phyloP scores from a whole-genome alignment of 2,797 vertebrate species.

The Betta splendens region DNA sequence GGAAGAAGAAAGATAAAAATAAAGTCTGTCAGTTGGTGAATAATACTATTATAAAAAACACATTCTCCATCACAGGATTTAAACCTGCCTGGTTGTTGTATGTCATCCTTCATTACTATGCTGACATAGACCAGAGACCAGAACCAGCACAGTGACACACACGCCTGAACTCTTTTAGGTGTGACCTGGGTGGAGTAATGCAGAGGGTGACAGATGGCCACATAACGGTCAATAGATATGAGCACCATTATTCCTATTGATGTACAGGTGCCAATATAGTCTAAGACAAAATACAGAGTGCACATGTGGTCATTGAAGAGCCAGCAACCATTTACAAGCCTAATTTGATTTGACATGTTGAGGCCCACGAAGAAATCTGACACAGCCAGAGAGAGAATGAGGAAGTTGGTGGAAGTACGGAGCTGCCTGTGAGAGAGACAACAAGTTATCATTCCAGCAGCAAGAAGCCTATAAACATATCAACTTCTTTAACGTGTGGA shows the following conservation, averaged over 20 bases:
- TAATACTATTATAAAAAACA: too few species aligned
- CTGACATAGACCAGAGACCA: constrained; percentile 31
- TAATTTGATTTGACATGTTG: neutral
- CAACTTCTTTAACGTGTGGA: too few species aligned
- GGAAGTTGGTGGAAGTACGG: too few species aligned
- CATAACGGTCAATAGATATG: constrained; percentile 53
- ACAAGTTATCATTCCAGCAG: too few species aligned
- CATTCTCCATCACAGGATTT: too few species aligned
- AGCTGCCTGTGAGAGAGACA: too few species aligned
- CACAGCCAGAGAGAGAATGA: too few species aligned
- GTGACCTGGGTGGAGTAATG: constrained; percentile 40
- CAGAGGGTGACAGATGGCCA: constrained; percentile 61
- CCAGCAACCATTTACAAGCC: constrained; percentile 51
- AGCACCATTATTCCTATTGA: constrained; percentile 55
- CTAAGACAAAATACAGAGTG: constrained; percentile 32
- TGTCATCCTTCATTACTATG: constrained; percentile 25
- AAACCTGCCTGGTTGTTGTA: constrained; percentile 37
- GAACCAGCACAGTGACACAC: constrained; percentile 44
- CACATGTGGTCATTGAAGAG: constrained; percentile 54
- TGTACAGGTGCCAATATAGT: constrained; percentile 45
- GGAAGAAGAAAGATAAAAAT: constrained; percentile 1
- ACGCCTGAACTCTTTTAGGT: neutral
- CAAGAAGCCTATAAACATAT: too few species aligned
- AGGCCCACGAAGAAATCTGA: too few species aligned
- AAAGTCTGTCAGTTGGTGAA: too few species aligned